phyloP scores from a whole-genome alignment of 1,140 invertebrate genomes.

The Sinella curviseta region DNA sequence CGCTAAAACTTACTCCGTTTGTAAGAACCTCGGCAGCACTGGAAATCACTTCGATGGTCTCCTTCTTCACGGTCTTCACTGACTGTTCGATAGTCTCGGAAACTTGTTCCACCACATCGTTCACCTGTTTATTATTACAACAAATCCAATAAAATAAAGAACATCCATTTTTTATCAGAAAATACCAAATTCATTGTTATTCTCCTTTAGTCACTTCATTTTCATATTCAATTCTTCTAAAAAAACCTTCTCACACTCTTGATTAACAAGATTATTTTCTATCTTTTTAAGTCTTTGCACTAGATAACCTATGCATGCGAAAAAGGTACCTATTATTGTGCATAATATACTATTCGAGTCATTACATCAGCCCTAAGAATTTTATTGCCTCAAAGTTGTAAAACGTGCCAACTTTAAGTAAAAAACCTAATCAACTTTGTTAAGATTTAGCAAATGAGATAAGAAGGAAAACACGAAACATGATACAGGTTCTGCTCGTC shows the following conservation, averaged over 20 bases:
- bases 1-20: constrained; percentile 5
- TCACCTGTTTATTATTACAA: not conserved
- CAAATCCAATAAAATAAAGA: not conserved
- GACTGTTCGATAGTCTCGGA: constrained; percentile 6
- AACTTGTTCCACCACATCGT: constrained; percentile 14
- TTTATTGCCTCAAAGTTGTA: too few species aligned
- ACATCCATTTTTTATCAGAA: not conserved
- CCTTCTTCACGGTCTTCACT: constrained; percentile 4
- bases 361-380: too few species aligned
- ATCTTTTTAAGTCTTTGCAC: too few species aligned
- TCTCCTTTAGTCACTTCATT: too few species aligned
- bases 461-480: not conserved
- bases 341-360: not conserved
- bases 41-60: constrained; percentile 7
- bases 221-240: too few species aligned
- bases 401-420: not conserved
- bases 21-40: not conserved
- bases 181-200: not conserved
- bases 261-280: too few species aligned
- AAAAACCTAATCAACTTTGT: not conserved
- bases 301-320: too few species aligned
- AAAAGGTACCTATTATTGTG: not conserved
- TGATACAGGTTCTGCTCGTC: too few species aligned
- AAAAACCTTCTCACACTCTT: too few species aligned
- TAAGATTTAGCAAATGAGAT: not conserved